Conservation (phyloP, 2,113 vertebrate species). For the Sialia sialis region DNA sequence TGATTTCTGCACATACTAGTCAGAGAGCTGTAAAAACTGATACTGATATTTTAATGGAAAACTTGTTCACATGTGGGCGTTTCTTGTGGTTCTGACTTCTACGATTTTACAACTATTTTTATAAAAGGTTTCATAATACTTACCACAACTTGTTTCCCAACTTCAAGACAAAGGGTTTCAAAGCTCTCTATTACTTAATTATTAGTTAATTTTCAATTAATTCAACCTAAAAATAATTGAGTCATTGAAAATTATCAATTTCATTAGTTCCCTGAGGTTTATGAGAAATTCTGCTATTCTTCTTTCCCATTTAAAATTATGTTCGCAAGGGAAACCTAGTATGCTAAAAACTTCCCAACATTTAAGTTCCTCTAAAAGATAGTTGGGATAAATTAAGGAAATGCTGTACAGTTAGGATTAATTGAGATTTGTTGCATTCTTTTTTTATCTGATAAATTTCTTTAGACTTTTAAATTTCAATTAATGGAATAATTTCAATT, state of each 20-base stretch:
- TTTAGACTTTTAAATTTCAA: background rate
- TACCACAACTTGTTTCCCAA: background rate
- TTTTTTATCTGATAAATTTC: background rate
- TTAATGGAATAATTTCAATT: background rate
- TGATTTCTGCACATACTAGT: background rate
- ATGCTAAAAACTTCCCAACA: background rate
- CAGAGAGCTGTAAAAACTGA: background rate
- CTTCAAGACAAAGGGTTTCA: background rate
- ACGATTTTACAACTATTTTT: background rate
- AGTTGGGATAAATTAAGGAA: background rate
- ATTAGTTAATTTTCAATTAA: background rate
- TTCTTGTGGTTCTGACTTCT: background rate
- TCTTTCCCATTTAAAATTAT: background rate
- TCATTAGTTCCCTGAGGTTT: background rate
- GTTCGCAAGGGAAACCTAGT: background rate
- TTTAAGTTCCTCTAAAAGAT: background rate
- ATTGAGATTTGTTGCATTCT: background rate
- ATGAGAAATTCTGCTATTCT: background rate
- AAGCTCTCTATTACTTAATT: background rate
- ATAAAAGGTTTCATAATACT: background rate
- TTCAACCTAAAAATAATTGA: background rate
- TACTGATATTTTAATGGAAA: background rate
- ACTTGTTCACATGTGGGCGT: background rate
- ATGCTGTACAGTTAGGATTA: background rate
- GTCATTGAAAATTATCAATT: background rate